A percentile compares a stretch with the other conserved stretches of the same genome.
These are phyloP conservation scores for Ormyrus pomaceus DNA, from an alignment of 2,888 invertebrate species.

Conservation along the genomic window DNA sequence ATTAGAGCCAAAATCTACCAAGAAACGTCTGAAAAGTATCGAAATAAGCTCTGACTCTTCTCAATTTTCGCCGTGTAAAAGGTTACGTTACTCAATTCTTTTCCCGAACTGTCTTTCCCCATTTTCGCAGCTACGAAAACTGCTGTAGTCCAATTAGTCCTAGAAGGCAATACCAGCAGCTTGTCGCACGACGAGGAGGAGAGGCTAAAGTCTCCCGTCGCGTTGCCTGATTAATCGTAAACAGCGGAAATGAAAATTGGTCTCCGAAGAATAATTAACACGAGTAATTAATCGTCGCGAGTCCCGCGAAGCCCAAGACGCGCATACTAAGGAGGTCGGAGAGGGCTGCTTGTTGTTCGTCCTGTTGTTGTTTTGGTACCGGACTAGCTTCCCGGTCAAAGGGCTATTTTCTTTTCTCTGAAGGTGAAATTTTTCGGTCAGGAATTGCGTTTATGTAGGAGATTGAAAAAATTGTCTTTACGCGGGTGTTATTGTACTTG, in stretches of 20 bases:
- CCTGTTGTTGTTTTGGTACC: neutral
- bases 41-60: too few relatives aligned
- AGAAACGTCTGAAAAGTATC: too few relatives aligned
- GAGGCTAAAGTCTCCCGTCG: slow-evolving; percentile 1
- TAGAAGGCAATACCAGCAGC: slow-evolving; percentile 26
- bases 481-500: too few relatives aligned
- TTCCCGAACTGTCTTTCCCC: too few relatives aligned
- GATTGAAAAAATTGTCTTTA: neutral
- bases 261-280: slow-evolving; percentile 71
- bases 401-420: too few relatives aligned
- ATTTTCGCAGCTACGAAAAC: slow-evolving; percentile 20
- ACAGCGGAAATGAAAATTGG: slow-evolving; percentile 69
- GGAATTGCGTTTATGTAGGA: neutral
- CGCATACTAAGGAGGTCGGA: slow-evolving; percentile 68
- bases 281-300: slow-evolving; percentile 69
- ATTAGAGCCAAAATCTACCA: too few relatives aligned
- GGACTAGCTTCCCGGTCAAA: too few relatives aligned
- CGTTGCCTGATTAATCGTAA: slow-evolving; percentile 67
- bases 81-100: too few relatives aligned
- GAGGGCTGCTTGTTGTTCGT: neutral
- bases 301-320: slow-evolving; percentile 59
- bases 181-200: slow-evolving; percentile 7
- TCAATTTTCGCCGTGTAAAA: too few relatives aligned
- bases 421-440: too few relatives aligned
- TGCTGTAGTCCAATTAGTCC: slow-evolving; percentile 38